Conservation (phyloP, 2,797 vertebrate species). For the Onychomys leucogaster region DNA sequence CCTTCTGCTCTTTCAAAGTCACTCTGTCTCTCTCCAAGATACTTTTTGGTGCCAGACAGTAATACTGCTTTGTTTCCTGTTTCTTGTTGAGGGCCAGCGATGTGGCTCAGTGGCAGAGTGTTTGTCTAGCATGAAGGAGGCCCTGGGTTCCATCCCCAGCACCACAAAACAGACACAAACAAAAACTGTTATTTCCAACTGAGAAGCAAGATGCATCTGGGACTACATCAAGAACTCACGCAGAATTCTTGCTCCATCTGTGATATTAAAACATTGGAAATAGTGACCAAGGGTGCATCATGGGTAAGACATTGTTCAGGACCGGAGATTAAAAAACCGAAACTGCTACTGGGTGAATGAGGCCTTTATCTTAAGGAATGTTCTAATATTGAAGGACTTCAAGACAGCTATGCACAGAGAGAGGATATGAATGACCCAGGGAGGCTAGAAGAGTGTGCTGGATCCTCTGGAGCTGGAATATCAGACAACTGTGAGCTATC, state of each 20-base stretch:
- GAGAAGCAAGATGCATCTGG: neutral
- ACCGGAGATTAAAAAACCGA: neutral
- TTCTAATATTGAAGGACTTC: neutral
- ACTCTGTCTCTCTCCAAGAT: neutral
- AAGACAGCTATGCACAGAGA: neutral
- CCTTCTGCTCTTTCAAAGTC: neutral
- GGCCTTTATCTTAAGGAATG: neutral
- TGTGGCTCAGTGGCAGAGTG: neutral
- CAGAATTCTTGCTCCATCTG: neutral
- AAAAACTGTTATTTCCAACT: neutral
- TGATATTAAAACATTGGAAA: neutral
- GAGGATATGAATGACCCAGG: neutral
- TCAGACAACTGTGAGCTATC: neutral
- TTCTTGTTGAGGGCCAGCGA: neutral
- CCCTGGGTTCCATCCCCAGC: no score
- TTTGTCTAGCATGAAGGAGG: neutral
- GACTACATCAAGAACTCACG: neutral
- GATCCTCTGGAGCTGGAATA: neutral
- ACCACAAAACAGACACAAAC: neutral
- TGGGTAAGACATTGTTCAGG: neutral
- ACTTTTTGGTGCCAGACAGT: neutral
- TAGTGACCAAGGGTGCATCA: neutral
- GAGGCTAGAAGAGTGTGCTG: neutral
- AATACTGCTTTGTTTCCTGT: neutral
- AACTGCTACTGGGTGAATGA: neutral